phyloP scores from a whole-genome alignment of 2,888 invertebrate species.

The Zygothrica quintamaculata region DNA sequence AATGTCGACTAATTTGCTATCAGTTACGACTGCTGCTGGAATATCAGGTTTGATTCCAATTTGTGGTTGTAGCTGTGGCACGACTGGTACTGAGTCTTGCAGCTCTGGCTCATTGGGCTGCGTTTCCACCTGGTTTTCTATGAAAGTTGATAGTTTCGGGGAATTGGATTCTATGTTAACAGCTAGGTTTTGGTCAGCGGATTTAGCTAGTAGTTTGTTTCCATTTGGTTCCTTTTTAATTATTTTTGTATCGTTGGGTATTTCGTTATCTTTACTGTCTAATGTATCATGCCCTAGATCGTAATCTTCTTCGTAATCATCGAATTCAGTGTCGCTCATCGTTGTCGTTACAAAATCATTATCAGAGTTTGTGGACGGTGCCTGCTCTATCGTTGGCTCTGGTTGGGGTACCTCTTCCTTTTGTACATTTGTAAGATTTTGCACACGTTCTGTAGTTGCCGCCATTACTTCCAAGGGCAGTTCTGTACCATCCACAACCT shows the following conservation, averaged over 20 bases:
- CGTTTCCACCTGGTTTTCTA: too few species aligned
- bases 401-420: not conserved
- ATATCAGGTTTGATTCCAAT: too few species aligned
- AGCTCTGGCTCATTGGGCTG: too few species aligned
- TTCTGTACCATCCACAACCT: conserved; percentile 89
- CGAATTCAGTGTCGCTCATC: conserved; percentile 36
- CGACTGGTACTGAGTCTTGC: too few species aligned
- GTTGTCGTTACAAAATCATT: conserved; percentile 18
- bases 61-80: too few species aligned
- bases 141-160: too few species aligned
- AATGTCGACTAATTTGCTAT: too few species aligned
- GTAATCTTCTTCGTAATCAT: conserved; percentile 71
- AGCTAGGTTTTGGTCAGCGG: not conserved
- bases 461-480: conserved; percentile 78
- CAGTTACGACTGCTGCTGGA: too few species aligned
- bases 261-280: conserved; percentile 46
- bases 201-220: too few species aligned
- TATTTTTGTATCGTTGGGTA: conserved; percentile 23
- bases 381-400: not conserved
- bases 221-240: not conserved
- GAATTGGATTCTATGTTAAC: not conserved
- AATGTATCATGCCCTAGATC: conserved; percentile 47
- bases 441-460: conserved; percentile 32
- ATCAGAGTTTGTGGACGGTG: not conserved
- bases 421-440: conserved; percentile 18